Evolutionary conservation across 2,888 invertebrate genomes (phyloP).

Genomic region (Pegoplata infirma): DNA sequence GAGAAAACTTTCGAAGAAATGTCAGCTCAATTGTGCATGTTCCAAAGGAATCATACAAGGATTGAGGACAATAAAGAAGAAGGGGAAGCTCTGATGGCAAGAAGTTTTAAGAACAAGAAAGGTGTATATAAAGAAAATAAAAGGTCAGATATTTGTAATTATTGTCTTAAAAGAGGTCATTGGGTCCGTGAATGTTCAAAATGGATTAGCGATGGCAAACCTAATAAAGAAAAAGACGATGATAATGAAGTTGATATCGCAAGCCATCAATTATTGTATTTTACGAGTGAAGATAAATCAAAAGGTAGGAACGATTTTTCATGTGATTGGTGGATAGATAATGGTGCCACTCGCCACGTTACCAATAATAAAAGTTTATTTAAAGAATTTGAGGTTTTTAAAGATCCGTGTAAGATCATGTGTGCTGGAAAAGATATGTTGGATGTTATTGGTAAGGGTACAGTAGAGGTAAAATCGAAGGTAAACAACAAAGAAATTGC

Average conservation of each 20-base stretch:
- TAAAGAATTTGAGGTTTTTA: constrained; percentile 13
- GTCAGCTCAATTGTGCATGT: background rate
- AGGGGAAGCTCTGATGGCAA: background rate
- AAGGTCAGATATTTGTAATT: background rate
- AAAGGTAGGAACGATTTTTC: background rate
- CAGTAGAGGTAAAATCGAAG: background rate
- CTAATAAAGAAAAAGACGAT: background rate
- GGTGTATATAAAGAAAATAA: background rate
- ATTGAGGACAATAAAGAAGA: background rate
- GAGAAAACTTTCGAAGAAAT: constrained; percentile 13
- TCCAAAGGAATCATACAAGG: constrained; percentile 11
- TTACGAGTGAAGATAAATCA: background rate
- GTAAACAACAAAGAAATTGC: background rate
- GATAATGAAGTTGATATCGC: background rate
- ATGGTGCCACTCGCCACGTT: constrained; percentile 28
- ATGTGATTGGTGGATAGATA: constrained; percentile 17
- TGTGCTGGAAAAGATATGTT: constrained; percentile 11
- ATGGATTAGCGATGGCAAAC: background rate
- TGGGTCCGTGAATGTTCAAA: background rate
- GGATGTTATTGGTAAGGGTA: constrained; percentile 3
- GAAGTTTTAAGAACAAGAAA: background rate
- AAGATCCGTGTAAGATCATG: background rate
- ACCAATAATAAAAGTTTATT: constrained; percentile 7
- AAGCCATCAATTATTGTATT: background rate
- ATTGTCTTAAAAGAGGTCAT: background rate